Evolutionary conservation across 2,888 invertebrate species (phyloP), one percentile per base, ranked within the genome.

Genomic region (Monoplex corrugatus): DNA sequence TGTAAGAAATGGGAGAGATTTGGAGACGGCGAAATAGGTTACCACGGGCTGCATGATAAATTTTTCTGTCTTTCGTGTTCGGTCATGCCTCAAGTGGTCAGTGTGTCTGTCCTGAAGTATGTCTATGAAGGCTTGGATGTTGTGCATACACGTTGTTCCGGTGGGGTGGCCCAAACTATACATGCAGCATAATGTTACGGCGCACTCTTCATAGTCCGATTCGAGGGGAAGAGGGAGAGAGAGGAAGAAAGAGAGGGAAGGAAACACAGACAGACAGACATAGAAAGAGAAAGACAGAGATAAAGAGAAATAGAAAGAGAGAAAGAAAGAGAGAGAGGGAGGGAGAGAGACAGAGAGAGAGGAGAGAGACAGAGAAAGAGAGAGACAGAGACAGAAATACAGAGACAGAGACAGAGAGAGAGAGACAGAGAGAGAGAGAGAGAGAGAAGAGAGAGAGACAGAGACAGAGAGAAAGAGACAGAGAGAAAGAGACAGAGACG

Each of bases 361-460:
- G 68, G 28, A 28, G 28, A 28, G 28, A 28, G 43, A 72, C n/a
- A 40, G 86, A 86, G 86, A 86, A 72, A 86, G 86, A 86, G 86
- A 86, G 86, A 50, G 50, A 50, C 10, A 50, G 50, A 19, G 19
- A 19, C 8, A 19, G 19, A 19, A 50, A 28, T 5, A 28, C 8
- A 28, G 28, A 28, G 68, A 68, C 16, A 68, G 28, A 68, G 68
- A 68, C 16, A 68, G 50, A 50, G 28, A 68, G 68, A 68, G 68
- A 68, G 68, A 68, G 68, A 68, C 5, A 68, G 68, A 68, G 68
- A 68, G 28, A 68, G 68, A 68, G 68, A 68, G 68, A 68, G 68
- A 68, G 68, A 68, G 68, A 68, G 68, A 68, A 5, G 50, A 50
- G 68, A 68, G 68, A 68, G 28, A 68, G 68, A 68, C 5, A 68